These are phyloP conservation scores for Aphidoletes aphidimyza DNA, from an alignment of 2,888 invertebrate species.

Conservation along the genomic window DNA sequence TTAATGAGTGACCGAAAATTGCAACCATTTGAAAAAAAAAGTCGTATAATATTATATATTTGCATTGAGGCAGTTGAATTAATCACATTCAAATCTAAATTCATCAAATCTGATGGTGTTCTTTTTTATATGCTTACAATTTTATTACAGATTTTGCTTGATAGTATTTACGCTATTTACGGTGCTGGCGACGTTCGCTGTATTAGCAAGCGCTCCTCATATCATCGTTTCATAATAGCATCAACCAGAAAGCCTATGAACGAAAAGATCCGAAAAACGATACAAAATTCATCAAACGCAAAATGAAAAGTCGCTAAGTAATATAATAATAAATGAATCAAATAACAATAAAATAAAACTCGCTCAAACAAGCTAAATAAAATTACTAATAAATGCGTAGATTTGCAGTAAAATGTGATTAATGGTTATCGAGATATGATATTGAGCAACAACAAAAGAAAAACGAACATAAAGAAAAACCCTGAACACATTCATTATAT, in stretches of 20 bases:
- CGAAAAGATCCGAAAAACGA: not conserved
- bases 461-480: not conserved
- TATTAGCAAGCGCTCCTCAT: conserved; percentile 91
- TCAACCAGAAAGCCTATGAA: conserved; percentile 14
- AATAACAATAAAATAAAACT: conserved; percentile 32
- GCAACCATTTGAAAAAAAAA: too few relatives aligned
- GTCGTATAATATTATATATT: too few relatives aligned
- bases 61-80: too few relatives aligned
- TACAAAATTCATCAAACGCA: not conserved
- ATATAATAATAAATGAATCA: conserved; percentile 43
- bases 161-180: conserved; percentile 95
- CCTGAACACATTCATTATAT: not conserved
- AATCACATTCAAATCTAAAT: too few relatives aligned
- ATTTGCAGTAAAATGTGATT: conserved; percentile 48
- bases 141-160: conserved; percentile 82
- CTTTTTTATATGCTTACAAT: not conserved
- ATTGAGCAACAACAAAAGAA: not conserved
- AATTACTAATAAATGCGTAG: conserved; percentile 32
- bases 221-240: conserved; percentile 87
- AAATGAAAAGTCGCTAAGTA: not conserved
- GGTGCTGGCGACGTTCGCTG: conserved; percentile 90
- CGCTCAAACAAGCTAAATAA: conserved; percentile 23
- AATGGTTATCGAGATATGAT: conserved; percentile 32
- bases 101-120: too few relatives aligned
- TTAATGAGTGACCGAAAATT: too few relatives aligned